Conservation (phyloP, 2,888 invertebrate genomes). For the Eilema depressum region DNA sequence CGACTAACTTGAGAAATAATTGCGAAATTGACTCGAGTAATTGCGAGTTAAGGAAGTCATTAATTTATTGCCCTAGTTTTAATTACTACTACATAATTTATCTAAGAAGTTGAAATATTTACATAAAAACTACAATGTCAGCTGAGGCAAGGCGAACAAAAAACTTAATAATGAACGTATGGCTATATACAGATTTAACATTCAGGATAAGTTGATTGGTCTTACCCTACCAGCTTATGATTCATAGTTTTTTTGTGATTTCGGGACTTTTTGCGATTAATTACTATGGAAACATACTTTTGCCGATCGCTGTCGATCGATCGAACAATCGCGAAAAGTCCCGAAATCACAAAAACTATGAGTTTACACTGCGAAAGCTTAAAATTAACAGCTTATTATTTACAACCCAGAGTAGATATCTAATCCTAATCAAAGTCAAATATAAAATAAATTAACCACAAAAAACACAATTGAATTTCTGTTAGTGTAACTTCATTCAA, state of each 20-base stretch:
- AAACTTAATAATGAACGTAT: background rate
- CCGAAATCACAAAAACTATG: no score
- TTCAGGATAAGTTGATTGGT: background rate
- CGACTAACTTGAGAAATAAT: slow-evolving; percentile 21
- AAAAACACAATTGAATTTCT: background rate
- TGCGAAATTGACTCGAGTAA: slow-evolving; percentile 22
- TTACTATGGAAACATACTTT: no score
- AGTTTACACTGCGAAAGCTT: no score
- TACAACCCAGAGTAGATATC: background rate
- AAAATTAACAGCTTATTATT: background rate
- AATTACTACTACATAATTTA: background rate
- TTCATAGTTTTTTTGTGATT: no score
- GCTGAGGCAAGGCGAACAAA: background rate
- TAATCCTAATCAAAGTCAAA: background rate
- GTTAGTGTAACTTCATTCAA: background rate
- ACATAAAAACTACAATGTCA: background rate
- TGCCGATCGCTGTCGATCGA: no score
- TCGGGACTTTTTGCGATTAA: no score
- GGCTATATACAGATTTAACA: background rate
- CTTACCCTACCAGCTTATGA: background rate
- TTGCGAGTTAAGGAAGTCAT: slow-evolving; percentile 24
- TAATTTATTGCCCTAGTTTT: slow-evolving; percentile 37
- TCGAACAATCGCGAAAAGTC: no score
- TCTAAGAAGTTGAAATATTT: background rate
- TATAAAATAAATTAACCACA: background rate